Conservation (phyloP, 2,797 vertebrate species). For the Halcyon badia region DNA sequence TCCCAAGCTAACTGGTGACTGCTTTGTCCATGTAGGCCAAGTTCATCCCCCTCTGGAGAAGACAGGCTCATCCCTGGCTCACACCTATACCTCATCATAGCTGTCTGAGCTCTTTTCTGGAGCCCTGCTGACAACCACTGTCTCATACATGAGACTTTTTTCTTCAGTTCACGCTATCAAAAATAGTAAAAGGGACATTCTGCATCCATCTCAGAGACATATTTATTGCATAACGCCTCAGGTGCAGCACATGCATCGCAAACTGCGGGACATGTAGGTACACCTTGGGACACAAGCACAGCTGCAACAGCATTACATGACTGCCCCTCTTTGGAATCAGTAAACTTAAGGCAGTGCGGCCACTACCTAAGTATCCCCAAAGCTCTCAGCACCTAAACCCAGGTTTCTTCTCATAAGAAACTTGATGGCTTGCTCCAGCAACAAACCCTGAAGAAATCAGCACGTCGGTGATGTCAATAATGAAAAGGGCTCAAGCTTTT, state of each 20-base stretch:
- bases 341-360: not conserved
- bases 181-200: not conserved
- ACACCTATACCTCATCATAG: not conserved
- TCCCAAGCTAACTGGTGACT: not conserved
- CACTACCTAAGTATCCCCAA: not conserved
- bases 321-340: not conserved
- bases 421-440: not conserved
- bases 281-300: not conserved
- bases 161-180: not conserved
- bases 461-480: fast-evolving
- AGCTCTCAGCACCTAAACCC: not conserved
- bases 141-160: not conserved
- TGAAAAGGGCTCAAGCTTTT: not conserved
- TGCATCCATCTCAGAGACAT: not conserved
- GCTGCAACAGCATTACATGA: not conserved
- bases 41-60: not conserved
- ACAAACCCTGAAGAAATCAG: not conserved
- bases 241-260: not conserved
- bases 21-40: not conserved
- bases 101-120: not conserved
- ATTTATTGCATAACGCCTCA: not conserved
- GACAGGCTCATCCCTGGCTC: not conserved
- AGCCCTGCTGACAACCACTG: not conserved
- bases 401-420: not conserved
- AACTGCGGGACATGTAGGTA: not conserved